These are phyloP conservation scores for Andrena bucephala DNA, from an alignment of 2,888 invertebrate species.

Conservation along the genomic window DNA sequence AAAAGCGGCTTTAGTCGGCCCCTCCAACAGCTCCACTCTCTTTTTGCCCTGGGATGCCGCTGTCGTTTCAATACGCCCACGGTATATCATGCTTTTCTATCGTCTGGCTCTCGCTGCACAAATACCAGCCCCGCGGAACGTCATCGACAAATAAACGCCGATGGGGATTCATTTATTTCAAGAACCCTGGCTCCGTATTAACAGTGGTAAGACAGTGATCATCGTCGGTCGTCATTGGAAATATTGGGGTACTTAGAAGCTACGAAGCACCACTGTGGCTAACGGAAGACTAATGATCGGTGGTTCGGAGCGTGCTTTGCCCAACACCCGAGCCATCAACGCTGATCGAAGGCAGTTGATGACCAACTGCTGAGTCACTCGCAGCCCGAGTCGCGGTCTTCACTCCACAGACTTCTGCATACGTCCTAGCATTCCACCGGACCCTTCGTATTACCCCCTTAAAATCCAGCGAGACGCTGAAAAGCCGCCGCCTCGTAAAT, in stretches of 20 bases:
- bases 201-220: background rate
- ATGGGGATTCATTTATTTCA: slow-evolving; percentile 16
- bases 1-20: slow-evolving; percentile 42
- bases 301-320: background rate
- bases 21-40: background rate
- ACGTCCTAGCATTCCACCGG: background rate
- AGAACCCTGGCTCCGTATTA: background rate
- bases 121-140: slow-evolving; percentile 4
- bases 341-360: slow-evolving; percentile 7
- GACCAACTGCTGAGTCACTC: slow-evolving; percentile 35
- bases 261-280: slow-evolving; percentile 6
- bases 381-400: background rate
- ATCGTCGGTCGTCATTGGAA: slow-evolving; percentile 2
- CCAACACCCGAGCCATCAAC: slow-evolving; percentile 14
- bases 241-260: background rate
- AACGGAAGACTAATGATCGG: slow-evolving; percentile 17
- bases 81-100: slow-evolving; percentile 2
- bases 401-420: too few species aligned
- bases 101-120: background rate
- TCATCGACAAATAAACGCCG: slow-evolving; percentile 25
- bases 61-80: slow-evolving; percentile 36
- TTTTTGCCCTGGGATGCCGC: background rate
- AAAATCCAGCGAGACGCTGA: background rate
- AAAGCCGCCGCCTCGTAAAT: background rate
- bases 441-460: background rate